These are phyloP conservation scores for Phocoena sinus DNA, from an alignment of 2,113 vertebrate genomes.

Conservation along the genomic window DNA sequence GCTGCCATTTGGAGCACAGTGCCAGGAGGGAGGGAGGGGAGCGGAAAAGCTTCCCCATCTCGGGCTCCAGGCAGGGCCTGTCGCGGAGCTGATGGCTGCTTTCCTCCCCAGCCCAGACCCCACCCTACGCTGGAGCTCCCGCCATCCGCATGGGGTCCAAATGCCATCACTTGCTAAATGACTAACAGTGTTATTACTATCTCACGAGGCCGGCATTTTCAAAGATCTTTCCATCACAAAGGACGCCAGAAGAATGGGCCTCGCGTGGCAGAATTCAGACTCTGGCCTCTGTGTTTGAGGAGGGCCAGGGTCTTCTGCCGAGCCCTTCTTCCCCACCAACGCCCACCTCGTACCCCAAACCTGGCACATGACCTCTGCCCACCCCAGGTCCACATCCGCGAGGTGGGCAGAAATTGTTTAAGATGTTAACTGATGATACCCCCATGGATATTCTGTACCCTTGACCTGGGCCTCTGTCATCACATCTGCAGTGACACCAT, in stretches of 20 bases:
- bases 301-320: fast-evolving
- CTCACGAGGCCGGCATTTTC: background rate
- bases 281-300: background rate
- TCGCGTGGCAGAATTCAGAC: background rate
- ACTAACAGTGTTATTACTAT: background rate
- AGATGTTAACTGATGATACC: background rate
- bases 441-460: background rate
- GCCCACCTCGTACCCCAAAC: background rate
- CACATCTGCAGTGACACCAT: background rate
- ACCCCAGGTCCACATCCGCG: fast-evolving
- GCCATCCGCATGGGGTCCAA: no score
- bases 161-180: fast-evolving
- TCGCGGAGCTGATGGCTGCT: background rate
- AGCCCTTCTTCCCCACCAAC: fast-evolving
- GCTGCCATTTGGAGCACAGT: background rate
- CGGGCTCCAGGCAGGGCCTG: background rate
- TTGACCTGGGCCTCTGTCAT: fast-evolving
- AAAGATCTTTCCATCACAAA: background rate
- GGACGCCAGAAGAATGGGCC: background rate
- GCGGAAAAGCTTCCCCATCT: background rate
- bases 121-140: no score
- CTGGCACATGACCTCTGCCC: fast-evolving
- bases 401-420: no score
- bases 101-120: background rate
- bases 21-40: fast-evolving